These are phyloP conservation scores for Apocheima hispidaria DNA, from an alignment of 2,888 invertebrate genomes.

Conservation along the genomic window DNA sequence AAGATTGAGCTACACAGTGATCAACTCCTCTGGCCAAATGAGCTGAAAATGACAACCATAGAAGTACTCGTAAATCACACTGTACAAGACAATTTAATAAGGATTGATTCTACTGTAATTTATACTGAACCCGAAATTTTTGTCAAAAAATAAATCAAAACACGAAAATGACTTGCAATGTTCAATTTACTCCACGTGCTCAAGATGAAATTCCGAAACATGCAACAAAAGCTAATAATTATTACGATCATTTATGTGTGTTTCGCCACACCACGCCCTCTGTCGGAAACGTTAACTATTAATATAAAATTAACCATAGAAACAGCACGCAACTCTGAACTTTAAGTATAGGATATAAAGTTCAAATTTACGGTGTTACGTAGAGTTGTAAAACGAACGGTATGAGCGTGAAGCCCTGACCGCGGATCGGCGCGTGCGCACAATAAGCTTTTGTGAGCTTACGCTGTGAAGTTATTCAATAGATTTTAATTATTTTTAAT, in stretches of 20 bases:
- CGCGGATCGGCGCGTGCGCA: constrained; percentile 49
- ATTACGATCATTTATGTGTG: constrained; percentile 13
- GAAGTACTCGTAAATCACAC: too few relatives aligned
- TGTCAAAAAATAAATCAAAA: neutral
- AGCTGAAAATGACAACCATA: too few relatives aligned
- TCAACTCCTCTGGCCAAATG: too few relatives aligned
- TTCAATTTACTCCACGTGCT: constrained; percentile 12
- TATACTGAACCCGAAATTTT: too few relatives aligned
- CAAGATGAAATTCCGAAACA: constrained; percentile 16
- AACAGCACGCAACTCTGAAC: constrained; percentile 1
- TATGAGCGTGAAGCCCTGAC: constrained; percentile 30
- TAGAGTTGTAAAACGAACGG: constrained; percentile 17
- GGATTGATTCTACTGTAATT: too few relatives aligned
- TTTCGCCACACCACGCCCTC: constrained; percentile 41
- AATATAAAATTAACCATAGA: constrained; percentile 25
- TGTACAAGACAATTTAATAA: too few relatives aligned
- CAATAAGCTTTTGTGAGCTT: constrained; percentile 44
- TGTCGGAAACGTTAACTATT: constrained; percentile 33
- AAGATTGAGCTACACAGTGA: too few relatives aligned
- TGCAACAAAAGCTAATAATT: constrained; percentile 24
- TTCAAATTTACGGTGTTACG: constrained; percentile 10
- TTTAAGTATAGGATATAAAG: constrained; percentile 11
- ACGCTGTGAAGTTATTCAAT: constrained; percentile 31
- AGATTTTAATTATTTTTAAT: constrained; percentile 27
- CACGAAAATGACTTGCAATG: neutral